These are phyloP conservation scores for Tiaroga cobitis DNA, from an alignment of 2,797 vertebrate genomes.

Conservation along the genomic window DNA sequence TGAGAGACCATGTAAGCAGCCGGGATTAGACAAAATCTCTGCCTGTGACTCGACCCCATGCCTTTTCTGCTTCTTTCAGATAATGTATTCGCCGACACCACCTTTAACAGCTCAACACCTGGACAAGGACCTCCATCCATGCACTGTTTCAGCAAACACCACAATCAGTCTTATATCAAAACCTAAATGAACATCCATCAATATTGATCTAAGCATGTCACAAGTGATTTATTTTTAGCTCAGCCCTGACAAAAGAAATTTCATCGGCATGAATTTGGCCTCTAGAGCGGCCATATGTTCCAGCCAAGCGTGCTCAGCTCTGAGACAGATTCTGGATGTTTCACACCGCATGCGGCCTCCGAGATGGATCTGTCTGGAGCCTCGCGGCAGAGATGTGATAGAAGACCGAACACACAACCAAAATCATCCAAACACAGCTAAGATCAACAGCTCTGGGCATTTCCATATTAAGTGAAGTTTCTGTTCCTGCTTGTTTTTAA, in stretches of 20 bases:
- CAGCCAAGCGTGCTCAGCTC: neutral
- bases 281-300: conserved; percentile 37
- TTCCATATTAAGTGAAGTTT: conserved; percentile 30
- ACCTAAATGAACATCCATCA: conserved; percentile 1
- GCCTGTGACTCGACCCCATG: neutral
- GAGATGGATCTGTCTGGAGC: conserved; percentile 30
- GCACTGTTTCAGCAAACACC: conserved; percentile 2
- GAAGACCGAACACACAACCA: conserved; percentile 3
- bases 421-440: conserved; percentile 6
- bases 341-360: conserved; percentile 1
- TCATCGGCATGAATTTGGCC: neutral
- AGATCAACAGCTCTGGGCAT: conserved; percentile 24
- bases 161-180: conserved; percentile 4
- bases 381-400: neutral
- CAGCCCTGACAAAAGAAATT: neutral
- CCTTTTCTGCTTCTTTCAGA: neutral
- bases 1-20: conserved; percentile 15
- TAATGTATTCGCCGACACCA: neutral
- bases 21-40: conserved; percentile 19
- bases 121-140: neutral
- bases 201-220: conserved; percentile 9
- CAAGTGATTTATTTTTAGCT: conserved; percentile 14
- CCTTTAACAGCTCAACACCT: conserved; percentile 4
- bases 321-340: conserved; percentile 16
- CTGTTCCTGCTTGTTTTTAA: conserved; percentile 28